Percentiles rank a stretch among this genome's conserved stretches.
Evolutionary conservation across 2,113 vertebrate species (phyloP).

Genomic region (Uropsilus gracilis): DNA sequence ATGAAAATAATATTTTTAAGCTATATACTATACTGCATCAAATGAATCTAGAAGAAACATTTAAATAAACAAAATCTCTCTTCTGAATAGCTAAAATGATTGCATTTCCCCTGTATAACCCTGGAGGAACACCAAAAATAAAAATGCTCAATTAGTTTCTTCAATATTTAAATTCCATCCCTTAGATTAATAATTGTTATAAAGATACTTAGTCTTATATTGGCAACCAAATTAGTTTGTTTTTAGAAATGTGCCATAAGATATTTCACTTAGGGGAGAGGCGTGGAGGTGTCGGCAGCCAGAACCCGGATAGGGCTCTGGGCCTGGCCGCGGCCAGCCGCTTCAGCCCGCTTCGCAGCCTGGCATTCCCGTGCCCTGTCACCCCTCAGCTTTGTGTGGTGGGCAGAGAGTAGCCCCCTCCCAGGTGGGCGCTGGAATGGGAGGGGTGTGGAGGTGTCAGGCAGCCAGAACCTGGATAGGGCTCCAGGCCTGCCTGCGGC

Average conservation of each 20-base stretch:
- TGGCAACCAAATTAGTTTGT: not conserved
- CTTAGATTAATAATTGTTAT: not conserved
- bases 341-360: too few relatives aligned
- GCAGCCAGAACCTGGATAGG: too few relatives aligned
- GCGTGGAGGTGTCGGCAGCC: too few relatives aligned
- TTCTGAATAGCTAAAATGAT: constrained; percentile 5
- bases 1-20: constrained; percentile 52
- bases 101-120: constrained; percentile 1
- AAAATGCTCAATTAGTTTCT: not conserved
- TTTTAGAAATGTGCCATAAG: not conserved
- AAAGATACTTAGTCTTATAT: constrained; percentile 6
- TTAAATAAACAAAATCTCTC: constrained; percentile 13
- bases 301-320: too few relatives aligned
- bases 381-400: too few relatives aligned
- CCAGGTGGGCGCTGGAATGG: too few relatives aligned
- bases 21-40: not conserved
- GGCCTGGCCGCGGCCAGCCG: too few relatives aligned
- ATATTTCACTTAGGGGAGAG: too few relatives aligned
- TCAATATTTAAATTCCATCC: constrained; percentile 3
- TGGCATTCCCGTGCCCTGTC: too few relatives aligned
- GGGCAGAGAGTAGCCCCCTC: too few relatives aligned
- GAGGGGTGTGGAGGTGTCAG: too few relatives aligned
- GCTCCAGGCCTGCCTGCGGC: too few relatives aligned
- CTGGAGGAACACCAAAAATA: not conserved
- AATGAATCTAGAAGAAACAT: constrained; percentile 23